Evolutionary conservation across 2,797 vertebrate species (phyloP), one percentile per base, ranked within the genome.

Genomic region (Agapornis canus): DNA sequence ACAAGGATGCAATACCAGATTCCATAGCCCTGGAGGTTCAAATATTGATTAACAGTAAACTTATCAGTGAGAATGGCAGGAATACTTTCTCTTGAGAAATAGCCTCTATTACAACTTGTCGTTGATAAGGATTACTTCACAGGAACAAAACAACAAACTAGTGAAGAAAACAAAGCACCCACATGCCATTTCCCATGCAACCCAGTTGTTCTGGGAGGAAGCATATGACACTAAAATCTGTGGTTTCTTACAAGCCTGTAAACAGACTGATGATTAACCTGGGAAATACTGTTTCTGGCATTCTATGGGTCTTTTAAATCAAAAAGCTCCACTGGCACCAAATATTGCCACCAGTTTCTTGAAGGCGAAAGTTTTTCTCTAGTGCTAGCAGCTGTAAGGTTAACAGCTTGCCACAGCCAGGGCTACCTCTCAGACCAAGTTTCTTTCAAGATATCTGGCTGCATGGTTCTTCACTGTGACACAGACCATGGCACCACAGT

Each of bases 11-110:
- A 90, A 48, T 11, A 94, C 37, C 68, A 89, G 77, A 80, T 85
- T 92, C 70, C 1, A 0, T 57, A 95, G 51, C 86, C 60, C 68
- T 71, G 32, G 83, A 85, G 81, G 75, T 77, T 95, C 63, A 82
- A 75, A 85, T 92, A 95, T 93, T 70, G 94, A 96, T 90, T 92
- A 95, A 85, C 51, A 89, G 40, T 87, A 90, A 95, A 80, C 43
- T 60, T 82, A 89, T 56, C 0, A 2, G 71, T 77, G 68, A 72
- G 25, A 90, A 90, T 26, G 75, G 83, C 82, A 89, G 51, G 90
- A 94, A 94, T 51, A 56, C 31, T 51, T 64, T 37, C 77, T 72
- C 68, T 25, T 68, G 83, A 94, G 81, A 95, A 95, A 92, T 0
- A 0, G 37, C 51, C 56, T 64, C 75, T 71, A 43, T 82, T 82